These are phyloP conservation scores for Hartigia nigra DNA, from an alignment of 2,888 invertebrate genomes.

Conservation along the genomic window DNA sequence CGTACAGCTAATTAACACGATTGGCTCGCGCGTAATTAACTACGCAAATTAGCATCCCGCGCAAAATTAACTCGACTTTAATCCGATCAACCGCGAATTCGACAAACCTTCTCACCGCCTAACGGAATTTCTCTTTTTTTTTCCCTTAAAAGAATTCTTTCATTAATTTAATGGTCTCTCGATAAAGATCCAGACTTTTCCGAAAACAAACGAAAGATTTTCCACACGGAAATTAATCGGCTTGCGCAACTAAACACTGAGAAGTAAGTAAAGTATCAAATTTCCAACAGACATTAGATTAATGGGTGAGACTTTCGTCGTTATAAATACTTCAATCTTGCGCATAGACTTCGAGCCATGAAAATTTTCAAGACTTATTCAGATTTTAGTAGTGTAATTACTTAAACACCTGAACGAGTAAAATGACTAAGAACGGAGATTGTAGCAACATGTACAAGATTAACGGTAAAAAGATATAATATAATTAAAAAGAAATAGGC, in stretches of 20 bases:
- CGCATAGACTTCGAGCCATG: not conserved
- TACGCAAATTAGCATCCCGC: slow-evolving; percentile 33
- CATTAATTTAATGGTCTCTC: not conserved
- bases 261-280: not conserved
- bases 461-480: not conserved
- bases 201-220: not conserved
- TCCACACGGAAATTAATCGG: not conserved
- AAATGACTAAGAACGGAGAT: not conserved
- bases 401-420: not conserved
- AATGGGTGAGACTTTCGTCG: not conserved
- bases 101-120: not conserved
- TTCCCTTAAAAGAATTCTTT: not conserved
- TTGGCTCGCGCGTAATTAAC: slow-evolving; percentile 43
- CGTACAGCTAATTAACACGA: slow-evolving; percentile 42
- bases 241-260: not conserved
- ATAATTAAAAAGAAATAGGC: not conserved
- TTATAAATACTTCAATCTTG: too few species aligned
- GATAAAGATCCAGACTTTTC: not conserved
- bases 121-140: not conserved
- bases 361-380: not conserved
- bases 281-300: not conserved
- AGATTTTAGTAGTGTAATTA: not conserved
- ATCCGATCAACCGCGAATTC: not conserved
- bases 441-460: not conserved
- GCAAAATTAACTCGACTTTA: slow-evolving; percentile 17